Evolutionary conservation across 2,888 invertebrate species (phyloP).

Genomic region (Suillia variegata): DNA sequence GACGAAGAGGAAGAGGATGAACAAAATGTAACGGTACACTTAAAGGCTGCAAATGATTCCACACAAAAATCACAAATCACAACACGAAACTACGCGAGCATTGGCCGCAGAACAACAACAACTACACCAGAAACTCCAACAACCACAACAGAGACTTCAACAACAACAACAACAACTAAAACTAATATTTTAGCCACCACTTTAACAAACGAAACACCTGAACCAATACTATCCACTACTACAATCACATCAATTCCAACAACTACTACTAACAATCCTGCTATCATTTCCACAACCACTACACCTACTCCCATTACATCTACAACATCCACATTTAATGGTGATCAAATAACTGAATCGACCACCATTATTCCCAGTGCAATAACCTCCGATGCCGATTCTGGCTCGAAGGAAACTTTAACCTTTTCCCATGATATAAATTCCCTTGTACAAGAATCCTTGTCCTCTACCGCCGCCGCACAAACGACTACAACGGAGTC

Average conservation of each 20-base stretch:
- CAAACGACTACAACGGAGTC: constrained; percentile 32
- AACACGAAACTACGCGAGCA: constrained; percentile 55
- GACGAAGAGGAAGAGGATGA: constrained; percentile 40
- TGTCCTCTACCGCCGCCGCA: background rate
- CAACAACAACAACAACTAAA: constrained; percentile 32
- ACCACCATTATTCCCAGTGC: constrained; percentile 28
- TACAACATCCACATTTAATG: no score
- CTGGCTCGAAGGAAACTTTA: constrained; percentile 23
- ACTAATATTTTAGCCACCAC: constrained; percentile 36
- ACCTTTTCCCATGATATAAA: constrained; percentile 30
- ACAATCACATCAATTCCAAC: constrained; percentile 36
- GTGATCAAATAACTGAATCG: no score
- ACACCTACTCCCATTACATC: constrained; percentile 36
- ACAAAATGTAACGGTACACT: constrained; percentile 57
- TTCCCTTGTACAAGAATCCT: constrained; percentile 28
- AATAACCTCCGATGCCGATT: constrained; percentile 27
- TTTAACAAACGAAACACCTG: constrained; percentile 47
- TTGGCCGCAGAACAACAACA: constrained; percentile 55
- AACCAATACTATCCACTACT: constrained; percentile 50
- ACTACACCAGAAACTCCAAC: constrained; percentile 38
- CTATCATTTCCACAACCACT: constrained; percentile 36
- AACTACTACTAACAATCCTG: constrained; percentile 40
- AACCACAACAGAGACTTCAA: constrained; percentile 33
- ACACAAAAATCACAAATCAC: constrained; percentile 50
- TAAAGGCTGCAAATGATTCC: constrained; percentile 45